Conservation (phyloP, 2,888 invertebrate species). For the Scelioninae gen. 1 region DNA sequence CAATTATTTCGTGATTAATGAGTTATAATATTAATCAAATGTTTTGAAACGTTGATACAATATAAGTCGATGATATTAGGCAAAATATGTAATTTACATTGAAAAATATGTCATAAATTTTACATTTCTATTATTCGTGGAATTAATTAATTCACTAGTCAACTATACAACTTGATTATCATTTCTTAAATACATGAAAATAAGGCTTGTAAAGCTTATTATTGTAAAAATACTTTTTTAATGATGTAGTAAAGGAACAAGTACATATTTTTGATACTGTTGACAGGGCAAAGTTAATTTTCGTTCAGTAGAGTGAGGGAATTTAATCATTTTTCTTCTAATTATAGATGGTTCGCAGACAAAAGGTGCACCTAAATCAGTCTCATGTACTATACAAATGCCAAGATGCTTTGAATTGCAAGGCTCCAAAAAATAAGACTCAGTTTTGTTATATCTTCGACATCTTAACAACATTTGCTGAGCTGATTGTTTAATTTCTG, state of each 20-base stretch:
- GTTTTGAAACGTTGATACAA: too few species aligned
- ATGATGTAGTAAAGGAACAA: slow-evolving; percentile 26
- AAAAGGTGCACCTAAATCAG: slow-evolving; percentile 10
- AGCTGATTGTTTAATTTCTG: slow-evolving; percentile 1
- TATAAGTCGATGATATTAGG: too few species aligned
- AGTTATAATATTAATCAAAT: too few species aligned
- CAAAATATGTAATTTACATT: too few species aligned
- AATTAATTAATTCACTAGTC: background rate
- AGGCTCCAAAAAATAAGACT: slow-evolving; percentile 13
- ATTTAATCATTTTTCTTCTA: slow-evolving; percentile 9
- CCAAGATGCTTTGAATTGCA: slow-evolving; percentile 22
- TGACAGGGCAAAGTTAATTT: slow-evolving; percentile 10
- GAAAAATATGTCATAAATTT: too few species aligned
- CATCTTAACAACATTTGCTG: slow-evolving; percentile 5
- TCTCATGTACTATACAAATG: slow-evolving; percentile 8
- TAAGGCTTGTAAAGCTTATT: background rate
- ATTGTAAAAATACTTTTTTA: background rate
- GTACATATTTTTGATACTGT: slow-evolving; percentile 19
- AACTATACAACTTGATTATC: background rate
- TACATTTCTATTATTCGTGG: too few species aligned
- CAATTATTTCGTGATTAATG: too few species aligned
- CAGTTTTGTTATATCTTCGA: slow-evolving; percentile 11
- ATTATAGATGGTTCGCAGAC: slow-evolving; percentile 7
- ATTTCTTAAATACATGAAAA: background rate
- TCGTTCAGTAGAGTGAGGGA: slow-evolving; percentile 13